Evolutionary conservation across 2,888 invertebrate genomes (phyloP).

Genomic region (Pammene aurita): DNA sequence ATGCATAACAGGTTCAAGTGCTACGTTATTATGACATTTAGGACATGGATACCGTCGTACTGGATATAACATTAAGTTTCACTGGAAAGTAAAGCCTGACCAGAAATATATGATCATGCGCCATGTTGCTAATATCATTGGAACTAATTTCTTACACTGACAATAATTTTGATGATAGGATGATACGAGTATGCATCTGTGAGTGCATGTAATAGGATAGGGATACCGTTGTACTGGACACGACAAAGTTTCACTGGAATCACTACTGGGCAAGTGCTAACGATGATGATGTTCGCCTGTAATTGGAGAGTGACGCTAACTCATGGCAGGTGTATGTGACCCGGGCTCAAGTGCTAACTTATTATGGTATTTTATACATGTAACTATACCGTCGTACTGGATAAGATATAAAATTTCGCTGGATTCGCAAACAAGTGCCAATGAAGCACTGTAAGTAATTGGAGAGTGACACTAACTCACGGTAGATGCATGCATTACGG

Average conservation of each 20-base stretch:
- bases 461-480: neutral
- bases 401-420: no score
- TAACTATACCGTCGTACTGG: no score
- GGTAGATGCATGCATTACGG: neutral
- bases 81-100: no score
- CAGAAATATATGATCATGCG: no score
- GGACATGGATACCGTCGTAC: neutral
- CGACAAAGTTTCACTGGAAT: no score
- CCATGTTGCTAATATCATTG: no score
- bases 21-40: neutral
- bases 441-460: no score
- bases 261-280: neutral
- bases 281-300: neutral
- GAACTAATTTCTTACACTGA: no score
- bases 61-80: neutral
- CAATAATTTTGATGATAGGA: no score
- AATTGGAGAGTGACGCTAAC: slow-evolving; percentile 29
- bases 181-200: no score
- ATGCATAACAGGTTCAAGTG: neutral
- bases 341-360: slow-evolving; percentile 11
- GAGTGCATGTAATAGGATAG: no score
- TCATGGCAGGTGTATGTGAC: slow-evolving; percentile 11
- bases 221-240: neutral
- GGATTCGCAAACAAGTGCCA: no score
- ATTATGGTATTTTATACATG: slow-evolving; percentile 3